Percentiles rank a stretch among this genome's conserved stretches.
These are phyloP conservation scores for Paradoxurus hermaphroditus DNA, from an alignment of 2,113 vertebrate genomes.

Conservation along the genomic window DNA sequence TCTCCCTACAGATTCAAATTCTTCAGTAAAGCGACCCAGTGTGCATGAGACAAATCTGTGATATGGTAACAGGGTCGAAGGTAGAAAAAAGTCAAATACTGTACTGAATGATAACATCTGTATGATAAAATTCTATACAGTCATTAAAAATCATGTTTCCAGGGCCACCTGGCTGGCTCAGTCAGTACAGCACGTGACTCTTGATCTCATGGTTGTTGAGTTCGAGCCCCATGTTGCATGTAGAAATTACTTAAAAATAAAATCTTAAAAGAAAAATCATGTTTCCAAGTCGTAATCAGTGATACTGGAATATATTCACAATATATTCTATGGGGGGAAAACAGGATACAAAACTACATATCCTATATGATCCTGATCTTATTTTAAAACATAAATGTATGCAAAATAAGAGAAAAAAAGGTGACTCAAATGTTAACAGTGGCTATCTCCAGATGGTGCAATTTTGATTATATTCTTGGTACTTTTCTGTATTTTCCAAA, in stretches of 20 bases:
- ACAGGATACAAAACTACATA: neutral
- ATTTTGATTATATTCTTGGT: neutral
- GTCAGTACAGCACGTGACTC: no score
- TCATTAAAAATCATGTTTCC: neutral
- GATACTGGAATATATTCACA: neutral
- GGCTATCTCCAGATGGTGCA: neutral
- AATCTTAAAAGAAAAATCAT: neutral
- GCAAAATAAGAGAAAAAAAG: constrained; percentile 47
- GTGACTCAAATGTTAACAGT: neutral
- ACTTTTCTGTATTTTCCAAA: constrained; percentile 34
- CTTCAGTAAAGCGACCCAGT: constrained; percentile 1
- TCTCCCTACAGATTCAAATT: neutral
- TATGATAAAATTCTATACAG: neutral
- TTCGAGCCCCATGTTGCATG: no score
- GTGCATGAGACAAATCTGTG: neutral
- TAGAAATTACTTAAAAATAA: no score
- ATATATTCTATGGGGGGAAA: neutral
- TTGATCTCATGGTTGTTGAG: no score
- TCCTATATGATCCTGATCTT: neutral
- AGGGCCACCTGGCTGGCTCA: neutral
- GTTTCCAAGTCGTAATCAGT: constrained; percentile 9
- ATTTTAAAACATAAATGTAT: constrained; percentile 7
- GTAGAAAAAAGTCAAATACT: neutral
- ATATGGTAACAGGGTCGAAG: neutral
- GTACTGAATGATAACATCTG: no score